Evolutionary conservation across 92 coral and sea anemone genomes (phyloP), one percentile per base, ranked within the genome.

Genomic region (Porites lobata): DNA sequence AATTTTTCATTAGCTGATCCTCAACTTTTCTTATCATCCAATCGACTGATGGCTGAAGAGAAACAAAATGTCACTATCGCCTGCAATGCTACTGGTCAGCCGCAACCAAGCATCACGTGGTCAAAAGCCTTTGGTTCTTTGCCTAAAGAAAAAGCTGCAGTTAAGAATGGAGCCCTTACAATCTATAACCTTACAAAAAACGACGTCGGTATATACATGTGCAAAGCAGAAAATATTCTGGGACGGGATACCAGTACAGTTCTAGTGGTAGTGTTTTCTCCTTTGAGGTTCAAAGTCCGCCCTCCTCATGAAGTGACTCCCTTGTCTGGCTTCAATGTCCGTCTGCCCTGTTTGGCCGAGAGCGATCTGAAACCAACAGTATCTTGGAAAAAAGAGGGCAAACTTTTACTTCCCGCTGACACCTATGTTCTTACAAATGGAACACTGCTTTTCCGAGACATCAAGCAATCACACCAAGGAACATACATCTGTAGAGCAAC

Each of bases 401-500:
- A n/a, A n/a, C n/a, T n/a, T n/a, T n/a, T n/a, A n/a, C n/a, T n/a
- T n/a, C n/a, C n/a, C n/a, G n/a, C n/a, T n/a, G n/a, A n/a, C n/a
- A n/a, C n/a, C n/a, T n/a, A n/a, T 56, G 0, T 56, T 56, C 14
- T 79, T 12, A 15, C 72, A 50, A 82, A 88, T 75, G 92, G 87
- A 59, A 81, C 92, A 1, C 87, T 88, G 24, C 62, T 88, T 8
- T 72, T 88, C 8, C 51, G 75, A 1, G 76, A 18, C 29, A 8
- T 83, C 1, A 61, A 19, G 21, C 17, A 43, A 15, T 64, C 59
- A 54, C 82, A 81, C 58, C 14, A 32, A 73, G 92, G 92, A n/a
- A 13, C 50, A 50, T 92, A 89, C 86, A 84, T 77, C 78, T 92
- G 90, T 81, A 92, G 32, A 62, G 92, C 83, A 24, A 56, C 63